Conservation (phyloP, 1,140 invertebrate species). For the Drosophila orosa region DNA sequence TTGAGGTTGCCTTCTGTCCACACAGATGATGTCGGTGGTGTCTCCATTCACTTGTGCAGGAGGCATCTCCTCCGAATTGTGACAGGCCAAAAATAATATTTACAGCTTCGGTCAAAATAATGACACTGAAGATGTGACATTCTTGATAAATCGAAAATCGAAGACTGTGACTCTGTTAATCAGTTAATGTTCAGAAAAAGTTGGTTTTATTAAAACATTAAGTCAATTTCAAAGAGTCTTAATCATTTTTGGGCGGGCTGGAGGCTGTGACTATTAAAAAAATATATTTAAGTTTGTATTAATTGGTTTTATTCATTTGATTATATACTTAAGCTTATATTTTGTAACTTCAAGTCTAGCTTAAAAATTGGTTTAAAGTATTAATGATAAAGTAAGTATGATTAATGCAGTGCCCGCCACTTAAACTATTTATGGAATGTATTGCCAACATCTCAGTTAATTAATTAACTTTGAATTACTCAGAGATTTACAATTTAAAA, state of each 20-base stretch:
- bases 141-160: conserved; percentile 13
- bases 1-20: conserved; percentile 31
- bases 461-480: background rate
- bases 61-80: conserved; percentile 1
- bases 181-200: too few species aligned
- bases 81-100: conserved; percentile 29
- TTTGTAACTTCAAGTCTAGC: conserved; percentile 5
- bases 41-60: conserved; percentile 7
- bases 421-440: conserved; percentile 24
- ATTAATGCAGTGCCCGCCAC: conserved; percentile 45
- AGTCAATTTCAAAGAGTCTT: too few species aligned
- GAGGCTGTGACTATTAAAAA: background rate
- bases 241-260: background rate
- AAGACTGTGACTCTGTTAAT: background rate
- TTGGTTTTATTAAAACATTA: background rate
- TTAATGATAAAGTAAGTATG: background rate
- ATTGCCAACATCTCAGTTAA: background rate
- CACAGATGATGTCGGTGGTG: conserved; percentile 8
- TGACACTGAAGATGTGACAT: background rate
- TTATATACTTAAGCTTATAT: background rate
- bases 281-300: background rate
- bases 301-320: background rate
- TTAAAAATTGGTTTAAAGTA: background rate
- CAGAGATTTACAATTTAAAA: conserved; percentile 6
- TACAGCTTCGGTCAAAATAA: conserved; percentile 19